These are phyloP conservation scores for Apamea sordens DNA, from an alignment of 2,888 invertebrate genomes.

Conservation along the genomic window DNA sequence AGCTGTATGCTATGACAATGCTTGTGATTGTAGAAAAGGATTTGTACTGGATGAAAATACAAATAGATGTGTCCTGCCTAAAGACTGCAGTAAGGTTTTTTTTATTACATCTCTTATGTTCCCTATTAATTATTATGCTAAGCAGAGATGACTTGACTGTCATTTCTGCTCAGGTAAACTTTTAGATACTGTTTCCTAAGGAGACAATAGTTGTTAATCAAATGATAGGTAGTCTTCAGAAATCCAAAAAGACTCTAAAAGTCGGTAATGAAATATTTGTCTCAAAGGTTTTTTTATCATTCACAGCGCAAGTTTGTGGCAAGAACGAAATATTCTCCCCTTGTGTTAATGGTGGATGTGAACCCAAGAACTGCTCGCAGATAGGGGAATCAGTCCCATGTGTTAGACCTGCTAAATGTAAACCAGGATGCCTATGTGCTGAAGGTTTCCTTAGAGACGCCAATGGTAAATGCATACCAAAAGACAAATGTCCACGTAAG, in stretches of 20 bases:
- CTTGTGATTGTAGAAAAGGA: slow-evolving; percentile 68
- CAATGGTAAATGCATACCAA: slow-evolving; percentile 70
- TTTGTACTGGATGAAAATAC: slow-evolving; percentile 62
- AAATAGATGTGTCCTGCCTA: slow-evolving; percentile 62
- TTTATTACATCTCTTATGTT: background rate
- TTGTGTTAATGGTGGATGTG: slow-evolving; percentile 72
- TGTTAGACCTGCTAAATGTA: slow-evolving; percentile 64
- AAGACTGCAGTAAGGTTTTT: slow-evolving; percentile 67
- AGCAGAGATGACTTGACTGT: too few species aligned
- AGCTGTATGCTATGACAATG: slow-evolving; percentile 53
- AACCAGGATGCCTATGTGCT: slow-evolving; percentile 72
- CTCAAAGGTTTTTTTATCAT: background rate
- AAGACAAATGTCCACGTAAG: slow-evolving; percentile 69
- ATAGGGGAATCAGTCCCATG: slow-evolving; percentile 67
- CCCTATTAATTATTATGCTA: background rate
- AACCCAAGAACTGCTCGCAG: slow-evolving; percentile 69
- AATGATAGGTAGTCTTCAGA: background rate
- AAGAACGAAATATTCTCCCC: slow-evolving; percentile 64
- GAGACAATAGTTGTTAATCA: background rate
- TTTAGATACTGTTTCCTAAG: background rate
- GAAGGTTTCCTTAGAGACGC: slow-evolving; percentile 66
- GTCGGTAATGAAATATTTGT: background rate
- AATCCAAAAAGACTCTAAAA: background rate
- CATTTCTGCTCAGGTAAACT: background rate
- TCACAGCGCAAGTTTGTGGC: slow-evolving; percentile 37